Evolutionary conservation across 2,113 vertebrate genomes (phyloP), one percentile per base, ranked within the genome.

Genomic region (Thunnus maccoyii): DNA sequence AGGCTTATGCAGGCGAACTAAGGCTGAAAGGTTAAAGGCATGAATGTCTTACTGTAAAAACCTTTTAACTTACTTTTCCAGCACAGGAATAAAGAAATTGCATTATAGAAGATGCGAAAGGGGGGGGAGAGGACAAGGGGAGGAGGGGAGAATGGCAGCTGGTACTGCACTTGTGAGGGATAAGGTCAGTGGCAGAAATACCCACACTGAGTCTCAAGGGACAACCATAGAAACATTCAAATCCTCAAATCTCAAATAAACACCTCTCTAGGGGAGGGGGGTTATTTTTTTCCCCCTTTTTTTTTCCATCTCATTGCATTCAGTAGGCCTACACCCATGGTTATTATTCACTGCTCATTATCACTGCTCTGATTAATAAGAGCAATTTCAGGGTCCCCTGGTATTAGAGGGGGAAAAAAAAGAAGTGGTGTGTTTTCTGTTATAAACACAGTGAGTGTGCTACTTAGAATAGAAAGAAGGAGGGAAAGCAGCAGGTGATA

Each of bases 351-450:
- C 84, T 93, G 91, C 93, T 95, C 93, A 95, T 94, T 94, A 95
- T 94, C 91, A 92, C 89, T 91, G 85, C 82, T 76, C 91, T 94
- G 93, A 95, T 95, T 95, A 95, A 95, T 94, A 94, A 89, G 84
- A 89, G 89, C 90, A 91, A 93, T 94, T 93, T 90, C 87, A 86
- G 82, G 80, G 89, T 93, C 91, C 92, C 92, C 75, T 86, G 92
- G 87, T 88, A 92, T 92, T 90, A 90, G 61, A 67, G 76, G 3
- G 50, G 61, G 82, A 61, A 57, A 77, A 22, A 72, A 89, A 78
- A 75, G 58, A 74, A 90, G 82, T 85, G 80, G 85, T 89, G 88
- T 87, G 75, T 91, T 92, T 90, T 89, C 81, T 77, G 44, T 89
- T 88, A 67, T 86, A 91, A 92, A 91, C 87, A 89, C 82, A 82